A percentile compares a stretch with the other conserved stretches of the same genome.
Evolutionary conservation across 1,140 invertebrate genomes (phyloP).

Genomic region (Camponotus vicinus): DNA sequence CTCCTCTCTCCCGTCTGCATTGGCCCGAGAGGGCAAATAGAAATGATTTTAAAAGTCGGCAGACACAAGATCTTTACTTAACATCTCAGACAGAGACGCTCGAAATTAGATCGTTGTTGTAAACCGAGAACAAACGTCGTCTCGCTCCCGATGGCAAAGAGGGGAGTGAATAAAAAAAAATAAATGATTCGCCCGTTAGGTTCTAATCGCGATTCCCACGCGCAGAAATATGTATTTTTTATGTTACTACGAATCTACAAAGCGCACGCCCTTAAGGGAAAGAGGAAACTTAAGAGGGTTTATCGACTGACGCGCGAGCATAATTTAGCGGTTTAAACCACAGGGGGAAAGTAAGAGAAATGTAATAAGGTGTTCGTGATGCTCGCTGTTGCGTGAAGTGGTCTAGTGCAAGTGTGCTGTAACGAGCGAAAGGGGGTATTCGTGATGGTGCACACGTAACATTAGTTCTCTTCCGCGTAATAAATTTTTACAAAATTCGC

Average conservation of each 20-base stretch:
- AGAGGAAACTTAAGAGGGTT: conserved; percentile 38
- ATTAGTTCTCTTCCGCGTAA: neutral
- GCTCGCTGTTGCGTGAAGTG: conserved; percentile 33
- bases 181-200: conserved; percentile 1
- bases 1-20: conserved; percentile 92
- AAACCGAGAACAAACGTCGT: conserved; percentile 16
- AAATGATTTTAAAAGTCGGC: conserved; percentile 69
- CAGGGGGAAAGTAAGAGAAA: conserved; percentile 45
- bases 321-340: conserved; percentile 42
- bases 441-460: conserved; percentile 2
- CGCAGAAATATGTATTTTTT: neutral
- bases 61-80: conserved; percentile 15
- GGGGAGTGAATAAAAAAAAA: neutral
- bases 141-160: neutral
- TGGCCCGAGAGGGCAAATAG: conserved; percentile 68
- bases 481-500: neutral
- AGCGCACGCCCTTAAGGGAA: neutral
- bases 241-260: neutral
- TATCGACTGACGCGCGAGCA: conserved; percentile 37
- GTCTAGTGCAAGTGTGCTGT: neutral
- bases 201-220: conserved; percentile 24
- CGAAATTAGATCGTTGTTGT: conserved; percentile 36
- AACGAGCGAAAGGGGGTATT: neutral
- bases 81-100: conserved; percentile 2
- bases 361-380: conserved; percentile 50